Conservation (phyloP, 2,888 invertebrate species). For the Colletes collaris region DNA sequence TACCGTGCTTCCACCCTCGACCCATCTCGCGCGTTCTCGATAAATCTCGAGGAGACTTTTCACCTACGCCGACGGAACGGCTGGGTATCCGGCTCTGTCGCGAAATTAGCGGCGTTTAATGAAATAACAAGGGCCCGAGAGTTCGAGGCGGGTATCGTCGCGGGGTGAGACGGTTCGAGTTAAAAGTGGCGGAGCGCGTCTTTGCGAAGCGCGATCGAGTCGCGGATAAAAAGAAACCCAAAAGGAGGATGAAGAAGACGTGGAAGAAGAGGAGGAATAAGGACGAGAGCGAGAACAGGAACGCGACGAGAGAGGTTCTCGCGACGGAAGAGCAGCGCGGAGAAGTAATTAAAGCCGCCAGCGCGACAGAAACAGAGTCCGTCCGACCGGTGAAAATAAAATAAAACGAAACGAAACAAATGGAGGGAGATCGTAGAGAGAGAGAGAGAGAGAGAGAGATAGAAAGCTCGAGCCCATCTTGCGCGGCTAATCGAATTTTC, state of each 20-base stretch:
- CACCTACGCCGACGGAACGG: not conserved
- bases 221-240: constrained; percentile 33
- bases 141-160: too few relatives aligned
- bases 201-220: constrained; percentile 28
- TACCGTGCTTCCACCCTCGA: constrained; percentile 33
- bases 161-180: constrained; percentile 37
- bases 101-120: constrained; percentile 4
- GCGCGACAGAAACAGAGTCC: constrained; percentile 71
- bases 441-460: not conserved
- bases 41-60: constrained; percentile 70
- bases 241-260: constrained; percentile 20
- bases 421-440: constrained; percentile 57
- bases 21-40: constrained; percentile 69
- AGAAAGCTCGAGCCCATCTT: constrained; percentile 75
- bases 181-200: constrained; percentile 47
- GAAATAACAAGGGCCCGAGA: constrained; percentile 3
- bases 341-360: constrained; percentile 72
- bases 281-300: constrained; percentile 17
- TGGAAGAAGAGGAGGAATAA: constrained; percentile 4
- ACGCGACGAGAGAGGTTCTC: constrained; percentile 44
- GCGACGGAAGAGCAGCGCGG: constrained; percentile 47
- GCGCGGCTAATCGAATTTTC: constrained; percentile 82
- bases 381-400: constrained; percentile 71
- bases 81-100: not conserved
- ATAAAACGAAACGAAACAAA: constrained; percentile 81